Evolutionary conservation across 2,113 vertebrate genomes (phyloP).

Genomic region (Rousettus leschenaultii): DNA sequence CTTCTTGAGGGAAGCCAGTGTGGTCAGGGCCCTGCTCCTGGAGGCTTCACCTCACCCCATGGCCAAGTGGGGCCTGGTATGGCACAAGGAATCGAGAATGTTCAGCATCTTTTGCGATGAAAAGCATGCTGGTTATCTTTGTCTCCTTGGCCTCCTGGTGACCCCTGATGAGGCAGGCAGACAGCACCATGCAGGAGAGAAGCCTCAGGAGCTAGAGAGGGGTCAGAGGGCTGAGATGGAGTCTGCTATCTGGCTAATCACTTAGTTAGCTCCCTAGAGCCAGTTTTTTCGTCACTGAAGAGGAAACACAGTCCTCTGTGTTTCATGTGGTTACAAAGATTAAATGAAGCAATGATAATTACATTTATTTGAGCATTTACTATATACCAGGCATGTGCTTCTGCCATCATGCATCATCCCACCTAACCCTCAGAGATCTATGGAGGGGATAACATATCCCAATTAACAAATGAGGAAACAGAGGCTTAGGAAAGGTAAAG

Average conservation of each 20-base stretch:
- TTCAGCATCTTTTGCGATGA: not conserved
- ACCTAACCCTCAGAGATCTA: not conserved
- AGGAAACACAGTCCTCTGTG: not conserved
- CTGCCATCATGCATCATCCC: not conserved
- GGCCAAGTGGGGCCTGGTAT: not conserved
- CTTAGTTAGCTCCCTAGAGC: not conserved
- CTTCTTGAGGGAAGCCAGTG: not conserved
- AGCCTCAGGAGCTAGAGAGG: not conserved
- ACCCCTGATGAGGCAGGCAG: not conserved
- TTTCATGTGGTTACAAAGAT: not conserved
- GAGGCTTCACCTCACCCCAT: not conserved
- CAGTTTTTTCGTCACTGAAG: not conserved
- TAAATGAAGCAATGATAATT: not conserved
- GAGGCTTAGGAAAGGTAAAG: not conserved
- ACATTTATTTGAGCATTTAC: not conserved
- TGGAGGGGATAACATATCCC: not conserved
- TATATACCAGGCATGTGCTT: not conserved
- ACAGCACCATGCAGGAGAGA: not conserved
- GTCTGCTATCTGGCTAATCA: not conserved
- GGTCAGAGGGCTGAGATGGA: not conserved
- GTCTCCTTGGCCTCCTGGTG: not conserved
- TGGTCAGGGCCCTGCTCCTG: not conserved
- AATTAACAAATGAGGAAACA: not conserved
- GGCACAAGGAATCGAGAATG: not conserved
- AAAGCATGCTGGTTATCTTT: not conserved